Evolutionary conservation across 2,113 vertebrate species (phyloP).

Genomic region (Otus sunia): DNA sequence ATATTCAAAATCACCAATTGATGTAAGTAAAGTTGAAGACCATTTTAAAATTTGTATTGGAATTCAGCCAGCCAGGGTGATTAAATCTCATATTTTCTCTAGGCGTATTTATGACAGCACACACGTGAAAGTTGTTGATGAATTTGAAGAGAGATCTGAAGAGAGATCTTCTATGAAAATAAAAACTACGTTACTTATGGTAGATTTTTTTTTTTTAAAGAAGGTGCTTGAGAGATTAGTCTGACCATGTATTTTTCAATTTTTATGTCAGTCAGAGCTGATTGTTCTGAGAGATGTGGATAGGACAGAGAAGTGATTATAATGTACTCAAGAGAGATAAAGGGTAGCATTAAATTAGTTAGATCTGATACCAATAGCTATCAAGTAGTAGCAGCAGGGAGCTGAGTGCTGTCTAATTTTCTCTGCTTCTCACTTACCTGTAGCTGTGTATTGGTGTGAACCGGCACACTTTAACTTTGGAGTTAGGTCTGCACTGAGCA

Average conservation of each 20-base stretch:
- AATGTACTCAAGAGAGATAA: not conserved
- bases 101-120: not conserved
- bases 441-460: not conserved
- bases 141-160: not conserved
- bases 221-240: not conserved
- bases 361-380: not conserved
- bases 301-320: not conserved
- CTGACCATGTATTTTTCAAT: not conserved
- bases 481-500: not conserved
- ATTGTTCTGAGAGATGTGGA: not conserved
- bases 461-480: not conserved
- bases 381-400: not conserved
- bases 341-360: not conserved
- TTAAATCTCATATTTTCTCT: not conserved
- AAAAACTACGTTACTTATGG: not conserved
- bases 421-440: not conserved
- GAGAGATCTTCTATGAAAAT: not conserved
- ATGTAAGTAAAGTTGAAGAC: conserved; percentile 85
- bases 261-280: not conserved
- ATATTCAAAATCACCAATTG: conserved; percentile 97
- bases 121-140: not conserved
- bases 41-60: not conserved
- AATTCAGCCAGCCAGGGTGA: not conserved
- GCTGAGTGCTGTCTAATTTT: not conserved
- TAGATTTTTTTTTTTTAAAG: not conserved